phyloP scores from a whole-genome alignment of 2,113 vertebrate genomes.

The Pelobates fuscus region DNA sequence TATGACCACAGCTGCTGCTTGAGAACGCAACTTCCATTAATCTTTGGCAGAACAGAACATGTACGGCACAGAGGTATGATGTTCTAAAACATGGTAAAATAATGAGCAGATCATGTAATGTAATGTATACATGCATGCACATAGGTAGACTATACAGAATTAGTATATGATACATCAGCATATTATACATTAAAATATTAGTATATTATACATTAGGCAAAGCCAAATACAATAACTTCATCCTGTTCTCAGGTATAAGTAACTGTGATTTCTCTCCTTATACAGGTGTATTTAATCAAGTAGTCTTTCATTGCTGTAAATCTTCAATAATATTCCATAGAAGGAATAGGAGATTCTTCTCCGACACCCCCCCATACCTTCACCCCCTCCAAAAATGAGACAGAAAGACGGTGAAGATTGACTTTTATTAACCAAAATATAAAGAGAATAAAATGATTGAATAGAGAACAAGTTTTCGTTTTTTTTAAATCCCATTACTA shows the following conservation, averaged over 20 bases:
- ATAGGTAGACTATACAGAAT: too few relatives aligned
- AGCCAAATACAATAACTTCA: too few relatives aligned
- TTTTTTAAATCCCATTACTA: constrained; percentile 46
- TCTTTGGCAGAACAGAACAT: too few relatives aligned
- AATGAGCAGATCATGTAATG: too few relatives aligned
- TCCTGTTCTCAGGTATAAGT: neutral
- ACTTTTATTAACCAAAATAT: constrained; percentile 46
- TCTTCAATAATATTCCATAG: neutral
- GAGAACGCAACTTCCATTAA: too few relatives aligned
- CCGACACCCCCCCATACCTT: neutral
- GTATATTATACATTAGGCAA: too few relatives aligned
- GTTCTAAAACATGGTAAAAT: too few relatives aligned
- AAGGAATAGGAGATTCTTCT: constrained; percentile 4
- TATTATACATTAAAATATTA: too few relatives aligned
- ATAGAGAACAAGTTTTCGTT: constrained; percentile 53
- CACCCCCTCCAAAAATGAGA: neutral
- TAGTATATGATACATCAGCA: too few relatives aligned
- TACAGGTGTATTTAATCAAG: constrained; percentile 3
- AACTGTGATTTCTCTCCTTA: neutral
- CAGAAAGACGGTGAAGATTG: constrained; percentile 33
- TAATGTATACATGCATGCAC: too few relatives aligned
- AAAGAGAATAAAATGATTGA: constrained; percentile 43
- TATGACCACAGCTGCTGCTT: too few relatives aligned
- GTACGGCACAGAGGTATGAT: too few relatives aligned
- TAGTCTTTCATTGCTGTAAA: constrained; percentile 5